Evolutionary conservation across 2,113 vertebrate species (phyloP).

Genomic region (Eublepharis macularius): DNA sequence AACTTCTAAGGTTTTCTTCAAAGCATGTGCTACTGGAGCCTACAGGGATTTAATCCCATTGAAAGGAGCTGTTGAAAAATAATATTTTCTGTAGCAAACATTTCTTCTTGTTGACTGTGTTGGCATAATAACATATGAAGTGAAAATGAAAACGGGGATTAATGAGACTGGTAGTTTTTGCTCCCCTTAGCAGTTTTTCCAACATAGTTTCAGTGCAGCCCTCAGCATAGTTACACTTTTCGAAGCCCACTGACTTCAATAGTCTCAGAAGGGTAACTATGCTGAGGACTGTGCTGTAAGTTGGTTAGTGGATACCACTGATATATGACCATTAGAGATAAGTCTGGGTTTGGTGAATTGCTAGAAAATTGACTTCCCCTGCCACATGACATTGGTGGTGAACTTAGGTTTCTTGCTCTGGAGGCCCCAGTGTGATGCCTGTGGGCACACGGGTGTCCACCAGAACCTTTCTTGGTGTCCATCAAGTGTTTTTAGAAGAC

Average conservation of each 20-base stretch:
- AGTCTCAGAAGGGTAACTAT: too few relatives aligned
- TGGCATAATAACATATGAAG: background rate
- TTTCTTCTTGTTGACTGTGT: background rate
- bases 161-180: background rate
- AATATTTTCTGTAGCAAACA: background rate
- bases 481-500: too few relatives aligned
- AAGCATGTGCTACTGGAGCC: background rate
- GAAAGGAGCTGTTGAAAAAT: background rate
- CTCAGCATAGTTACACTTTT: too few relatives aligned
- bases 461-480: too few relatives aligned
- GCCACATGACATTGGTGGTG: background rate
- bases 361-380: background rate
- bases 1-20: background rate
- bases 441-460: too few relatives aligned
- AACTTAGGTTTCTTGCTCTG: too few relatives aligned
- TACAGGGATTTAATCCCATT: background rate
- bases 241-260: too few relatives aligned
- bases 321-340: background rate
- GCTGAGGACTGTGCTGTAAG: too few relatives aligned
- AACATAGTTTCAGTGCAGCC: too few relatives aligned
- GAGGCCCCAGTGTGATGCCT: too few relatives aligned
- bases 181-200: background rate
- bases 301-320: background rate
- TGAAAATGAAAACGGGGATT: background rate
- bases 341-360: background rate